Evolutionary conservation across 2,888 invertebrate species (phyloP).

Genomic region (Drosophila eohydei): DNA sequence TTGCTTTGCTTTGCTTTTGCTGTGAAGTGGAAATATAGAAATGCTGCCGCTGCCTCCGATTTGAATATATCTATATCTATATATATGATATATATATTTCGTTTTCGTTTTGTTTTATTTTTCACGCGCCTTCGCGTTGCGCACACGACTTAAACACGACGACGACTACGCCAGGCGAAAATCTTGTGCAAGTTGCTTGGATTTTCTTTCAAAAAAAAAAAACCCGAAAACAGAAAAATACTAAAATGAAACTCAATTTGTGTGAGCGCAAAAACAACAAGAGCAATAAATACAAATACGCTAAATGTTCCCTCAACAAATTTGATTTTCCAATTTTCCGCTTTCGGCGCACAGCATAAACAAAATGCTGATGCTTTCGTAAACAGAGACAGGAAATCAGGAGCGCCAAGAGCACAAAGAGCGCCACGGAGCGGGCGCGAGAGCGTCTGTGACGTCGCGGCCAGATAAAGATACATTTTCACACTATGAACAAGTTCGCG

Average conservation of each 20-base stretch:
- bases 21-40: constrained; percentile 64
- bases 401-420: constrained; percentile 35
- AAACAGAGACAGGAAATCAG: constrained; percentile 63
- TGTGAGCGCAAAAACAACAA: constrained; percentile 64
- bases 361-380: constrained; percentile 72
- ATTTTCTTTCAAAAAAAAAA: constrained; percentile 52
- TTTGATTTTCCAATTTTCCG: constrained; percentile 40
- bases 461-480: constrained; percentile 41
- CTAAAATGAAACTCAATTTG: constrained; percentile 62
- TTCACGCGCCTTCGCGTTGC: constrained; percentile 81
- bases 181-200: constrained; percentile 69
- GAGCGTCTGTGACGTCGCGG: constrained; percentile 18
- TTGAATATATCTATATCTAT: constrained; percentile 44
- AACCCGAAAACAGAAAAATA: constrained; percentile 32
- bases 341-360: constrained; percentile 60
- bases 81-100: constrained; percentile 19
- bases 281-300: constrained; percentile 48
- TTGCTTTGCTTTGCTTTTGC: constrained; percentile 51
- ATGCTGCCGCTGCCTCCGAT: constrained; percentile 33
- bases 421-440: background rate
- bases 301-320: constrained; percentile 62
- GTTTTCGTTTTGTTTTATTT: constrained; percentile 44
- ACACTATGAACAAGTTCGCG: constrained; percentile 47
- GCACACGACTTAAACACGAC: constrained; percentile 82
- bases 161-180: constrained; percentile 71